phyloP scores from a whole-genome alignment of 2,888 invertebrate species.

The Eledone cirrhosa region DNA sequence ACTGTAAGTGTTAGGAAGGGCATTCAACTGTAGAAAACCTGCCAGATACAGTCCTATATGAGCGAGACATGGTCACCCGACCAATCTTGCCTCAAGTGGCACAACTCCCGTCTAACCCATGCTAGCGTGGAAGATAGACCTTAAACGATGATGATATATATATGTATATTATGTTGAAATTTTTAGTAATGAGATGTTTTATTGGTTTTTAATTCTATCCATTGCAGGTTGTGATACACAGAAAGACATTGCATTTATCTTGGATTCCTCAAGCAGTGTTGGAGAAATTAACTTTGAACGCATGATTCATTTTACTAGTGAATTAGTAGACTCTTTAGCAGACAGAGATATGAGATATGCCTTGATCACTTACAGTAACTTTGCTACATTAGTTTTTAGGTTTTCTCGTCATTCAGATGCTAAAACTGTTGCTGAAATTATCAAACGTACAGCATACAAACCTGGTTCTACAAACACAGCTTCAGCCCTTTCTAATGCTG shows the following conservation, averaged over 20 bases:
- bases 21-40: too few species aligned
- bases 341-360: constrained; percentile 49
- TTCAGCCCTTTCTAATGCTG: constrained; percentile 48
- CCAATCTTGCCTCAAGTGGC: too few species aligned
- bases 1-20: too few species aligned
- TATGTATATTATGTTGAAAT: too few species aligned
- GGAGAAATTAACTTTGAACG: constrained; percentile 47
- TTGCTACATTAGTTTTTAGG: constrained; percentile 51
- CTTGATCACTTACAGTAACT: constrained; percentile 52
- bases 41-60: too few species aligned
- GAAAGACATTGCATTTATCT: constrained; percentile 55
- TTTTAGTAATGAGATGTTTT: neutral
- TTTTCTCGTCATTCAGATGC: constrained; percentile 46
- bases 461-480: constrained; percentile 59
- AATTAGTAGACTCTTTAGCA: constrained; percentile 46
- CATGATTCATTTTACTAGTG: constrained; percentile 44
- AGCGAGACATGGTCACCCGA: too few species aligned
- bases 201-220: neutral
- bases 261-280: constrained; percentile 57
- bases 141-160: too few species aligned
- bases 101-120: too few species aligned
- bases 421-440: constrained; percentile 39
- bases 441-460: constrained; percentile 46
- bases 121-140: too few species aligned
- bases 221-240: constrained; percentile 47